phyloP scores from a whole-genome alignment of 2,113 vertebrate species.

The Oryctolagus cuniculus region DNA sequence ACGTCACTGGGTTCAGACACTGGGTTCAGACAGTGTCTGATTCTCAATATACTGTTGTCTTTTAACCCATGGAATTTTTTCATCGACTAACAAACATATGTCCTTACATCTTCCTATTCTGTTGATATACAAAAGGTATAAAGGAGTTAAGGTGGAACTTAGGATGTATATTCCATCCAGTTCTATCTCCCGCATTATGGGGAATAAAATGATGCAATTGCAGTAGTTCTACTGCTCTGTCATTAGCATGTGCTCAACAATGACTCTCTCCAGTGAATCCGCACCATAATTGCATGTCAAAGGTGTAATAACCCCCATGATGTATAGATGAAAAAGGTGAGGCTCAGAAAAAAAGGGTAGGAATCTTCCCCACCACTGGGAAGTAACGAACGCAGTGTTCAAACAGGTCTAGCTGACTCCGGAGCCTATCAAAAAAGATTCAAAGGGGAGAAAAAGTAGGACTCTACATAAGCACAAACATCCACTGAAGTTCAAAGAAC shows the following conservation, averaged over 20 bases:
- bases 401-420: not conserved
- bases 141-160: not conserved
- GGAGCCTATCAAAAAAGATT: not conserved
- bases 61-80: not conserved
- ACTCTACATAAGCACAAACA: not conserved
- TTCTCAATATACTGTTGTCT: not conserved
- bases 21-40: not conserved
- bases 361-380: not conserved
- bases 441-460: not conserved
- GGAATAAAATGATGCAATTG: constrained; percentile 7
- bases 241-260: not conserved
- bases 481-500: not conserved
- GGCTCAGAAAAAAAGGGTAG: not conserved
- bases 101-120: not conserved
- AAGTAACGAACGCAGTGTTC: not conserved
- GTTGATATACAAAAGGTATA: not conserved
- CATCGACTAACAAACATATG: not conserved
- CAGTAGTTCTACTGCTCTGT: not conserved
- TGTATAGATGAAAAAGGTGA: not conserved
- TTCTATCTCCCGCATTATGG: not conserved
- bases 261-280: not conserved
- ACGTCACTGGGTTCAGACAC: not conserved
- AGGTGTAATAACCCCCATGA: not conserved
- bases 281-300: not conserved
- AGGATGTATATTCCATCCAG: not conserved